Base-by-base conservation (phyloP, 1,140 invertebrate species). In the Dinothrombium tinctorium region DNA sequence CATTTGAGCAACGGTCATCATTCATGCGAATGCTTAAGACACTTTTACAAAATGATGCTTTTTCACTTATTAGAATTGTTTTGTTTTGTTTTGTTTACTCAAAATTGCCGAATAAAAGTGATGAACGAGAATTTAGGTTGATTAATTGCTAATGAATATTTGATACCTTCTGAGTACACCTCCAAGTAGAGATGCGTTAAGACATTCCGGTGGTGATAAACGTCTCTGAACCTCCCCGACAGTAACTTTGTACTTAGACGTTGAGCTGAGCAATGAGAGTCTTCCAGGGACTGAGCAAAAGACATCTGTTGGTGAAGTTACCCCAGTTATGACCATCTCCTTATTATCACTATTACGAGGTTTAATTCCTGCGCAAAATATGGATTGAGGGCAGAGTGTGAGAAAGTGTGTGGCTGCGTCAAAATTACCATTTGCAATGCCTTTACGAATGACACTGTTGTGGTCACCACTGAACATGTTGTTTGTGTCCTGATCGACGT, bases 171-270 rank as follows among this genome's bases (percentile, higher is more conserved):
- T 69, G 17, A 98, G 67, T 17, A 99, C 90, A 26, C 94, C 94
- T 24, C 94, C 94, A 29, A 99, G 69, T 20, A 99, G 67, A 28
- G 89, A 96, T 9, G 94, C 94, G 59, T 98, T 99, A 43, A 99
- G 68, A 65, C 94, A 99, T 66, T 99, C 94, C 0, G 94, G 94
- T 21, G 92, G 89, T 38, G 83, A 92, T 41, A 99, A 67, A 50
- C 94, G 65, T 55, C 94, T 67, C 61, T 98, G 92, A 32, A 99
- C 90, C 65, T 99, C 92, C 3, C 84, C 90, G 40, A 99, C 84
- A 20, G 92, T 98, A 51, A 99, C 92, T 68, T 96, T 98, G 69
- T 98, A 96, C 69, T 98, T 98, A 60, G 84, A 90, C 44, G 90
- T 98, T 51, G 86, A 95, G 53, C 80, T 89, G 50, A 99, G 71